Evolutionary conservation across 2,797 vertebrate species (phyloP), one percentile per base, ranked within the genome.

Genomic region (Podarcis siculus): DNA sequence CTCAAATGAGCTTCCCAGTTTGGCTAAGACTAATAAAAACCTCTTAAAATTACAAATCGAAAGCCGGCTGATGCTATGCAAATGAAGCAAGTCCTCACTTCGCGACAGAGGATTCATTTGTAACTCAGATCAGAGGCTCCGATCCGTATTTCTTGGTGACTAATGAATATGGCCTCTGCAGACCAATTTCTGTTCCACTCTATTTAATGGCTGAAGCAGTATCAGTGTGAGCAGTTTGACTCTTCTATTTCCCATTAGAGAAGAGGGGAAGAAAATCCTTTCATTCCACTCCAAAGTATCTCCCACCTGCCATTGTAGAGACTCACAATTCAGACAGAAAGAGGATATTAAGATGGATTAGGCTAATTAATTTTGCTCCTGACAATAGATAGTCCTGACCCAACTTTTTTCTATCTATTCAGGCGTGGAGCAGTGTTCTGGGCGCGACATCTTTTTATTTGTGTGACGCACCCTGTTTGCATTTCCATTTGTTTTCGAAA

Each of bases 291-390:
- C 96, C 87, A 91, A 96, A 93, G 95, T 96, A 96, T 97, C 96
- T 97, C 98, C 96, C 94, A 98, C 97, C 97, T 98, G 97, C 97
- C 95, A 95, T 98, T 92, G 25, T 94, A 91, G 94, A 94, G 85
- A 92, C 95, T 96, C 94, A 88, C 94, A 92, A 89, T 95, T 94
- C 92, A 96, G 95, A 97, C 96, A 95, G 96, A 93, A 97, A 95
- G 90, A 97, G 93, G 92, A 95, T 97, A 96, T 98, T 97, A 97
- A 98, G 98, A 97, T 97, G 97, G 97, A 98, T 98, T 97, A 94
- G 96, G 95, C 95, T 98, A 98, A 98, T 98, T 98, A 98, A 97
- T 97, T 96, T 97, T 96, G 94, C 87, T 96, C 77, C 94, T 92
- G 94, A 94, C 94, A 94, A 87, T 92, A 94, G 89, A 87, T 92